These are phyloP conservation scores for Dasysyrphus tricinctus DNA, from an alignment of 2,888 invertebrate species.

Conservation along the genomic window DNA sequence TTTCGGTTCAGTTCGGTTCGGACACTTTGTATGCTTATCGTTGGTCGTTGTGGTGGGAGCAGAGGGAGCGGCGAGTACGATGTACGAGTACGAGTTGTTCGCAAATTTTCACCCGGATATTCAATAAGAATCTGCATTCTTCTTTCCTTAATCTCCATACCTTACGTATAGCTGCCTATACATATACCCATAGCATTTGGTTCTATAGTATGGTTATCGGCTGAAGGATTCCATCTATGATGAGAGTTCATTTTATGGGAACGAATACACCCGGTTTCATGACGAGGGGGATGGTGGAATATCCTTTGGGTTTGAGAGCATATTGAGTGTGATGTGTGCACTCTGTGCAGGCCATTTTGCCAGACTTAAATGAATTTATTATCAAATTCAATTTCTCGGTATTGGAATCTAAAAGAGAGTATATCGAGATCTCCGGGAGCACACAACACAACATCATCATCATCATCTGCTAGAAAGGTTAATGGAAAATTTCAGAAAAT, in stretches of 20 bases:
- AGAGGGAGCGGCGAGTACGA: neutral
- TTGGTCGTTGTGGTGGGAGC: conserved; percentile 34
- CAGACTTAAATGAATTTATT: conserved; percentile 68
- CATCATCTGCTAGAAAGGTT: conserved; percentile 38
- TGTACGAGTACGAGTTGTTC: conserved; percentile 8
- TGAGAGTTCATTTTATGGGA: conserved; percentile 61
- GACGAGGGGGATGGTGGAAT: neutral
- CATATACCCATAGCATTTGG: neutral
- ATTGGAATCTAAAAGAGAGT: conserved; percentile 6
- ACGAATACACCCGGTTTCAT: conserved; percentile 30
- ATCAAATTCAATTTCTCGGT: conserved; percentile 60
- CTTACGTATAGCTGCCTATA: neutral
- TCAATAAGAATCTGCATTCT: conserved; percentile 64
- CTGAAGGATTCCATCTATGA: conserved; percentile 1
- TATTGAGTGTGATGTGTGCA: conserved; percentile 19
- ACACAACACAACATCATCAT: conserved; percentile 4
- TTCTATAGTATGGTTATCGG: conserved; percentile 5
- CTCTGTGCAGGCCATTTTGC: conserved; percentile 55
- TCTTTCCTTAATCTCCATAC: conserved; percentile 11
- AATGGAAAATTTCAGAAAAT: conserved; percentile 55
- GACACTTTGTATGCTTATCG: conserved; percentile 68
- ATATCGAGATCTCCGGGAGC: conserved; percentile 2
- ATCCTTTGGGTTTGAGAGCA: neutral
- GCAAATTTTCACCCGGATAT: conserved; percentile 67
- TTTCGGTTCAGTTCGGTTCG: conserved; percentile 51